These are phyloP conservation scores for Sminthurides bifidus DNA, from an alignment of 1,140 invertebrate species.

Conservation along the genomic window DNA sequence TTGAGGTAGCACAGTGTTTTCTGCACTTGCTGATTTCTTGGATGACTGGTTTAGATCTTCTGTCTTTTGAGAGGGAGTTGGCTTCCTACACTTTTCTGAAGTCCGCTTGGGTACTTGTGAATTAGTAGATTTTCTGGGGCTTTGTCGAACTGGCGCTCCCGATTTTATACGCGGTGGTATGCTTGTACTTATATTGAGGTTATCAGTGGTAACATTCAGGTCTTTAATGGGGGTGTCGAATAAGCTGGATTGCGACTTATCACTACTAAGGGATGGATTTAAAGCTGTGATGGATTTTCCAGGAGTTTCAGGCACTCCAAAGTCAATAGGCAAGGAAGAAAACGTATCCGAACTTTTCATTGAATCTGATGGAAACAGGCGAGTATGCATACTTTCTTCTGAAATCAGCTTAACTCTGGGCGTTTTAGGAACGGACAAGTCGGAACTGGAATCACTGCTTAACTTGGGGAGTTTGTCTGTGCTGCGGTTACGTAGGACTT, in stretches of 20 bases:
- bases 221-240: conserved; percentile 15
- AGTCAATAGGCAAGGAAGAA: conserved; percentile 7
- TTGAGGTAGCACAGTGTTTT: too few relatives aligned
- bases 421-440: not conserved
- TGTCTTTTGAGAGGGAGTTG: too few relatives aligned
- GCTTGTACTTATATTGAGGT: too few relatives aligned
- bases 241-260: not conserved
- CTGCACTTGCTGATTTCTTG: too few relatives aligned
- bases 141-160: too few relatives aligned
- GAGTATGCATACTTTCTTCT: not conserved
- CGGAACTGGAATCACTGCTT: not conserved
- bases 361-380: not conserved
- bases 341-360: not conserved
- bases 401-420: not conserved
- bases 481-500: not conserved
- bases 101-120: not conserved
- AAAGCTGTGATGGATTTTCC: conserved; percentile 1
- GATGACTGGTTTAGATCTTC: too few relatives aligned
- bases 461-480: not conserved
- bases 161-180: too few relatives aligned
- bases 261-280: not conserved
- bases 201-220: too few relatives aligned
- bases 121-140: not conserved
- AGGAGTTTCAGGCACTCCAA: conserved; percentile 6
- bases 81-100: not conserved